Evolutionary conservation across 1,140 invertebrate genomes (phyloP).

Genomic region (Drosophila ogumai): DNA sequence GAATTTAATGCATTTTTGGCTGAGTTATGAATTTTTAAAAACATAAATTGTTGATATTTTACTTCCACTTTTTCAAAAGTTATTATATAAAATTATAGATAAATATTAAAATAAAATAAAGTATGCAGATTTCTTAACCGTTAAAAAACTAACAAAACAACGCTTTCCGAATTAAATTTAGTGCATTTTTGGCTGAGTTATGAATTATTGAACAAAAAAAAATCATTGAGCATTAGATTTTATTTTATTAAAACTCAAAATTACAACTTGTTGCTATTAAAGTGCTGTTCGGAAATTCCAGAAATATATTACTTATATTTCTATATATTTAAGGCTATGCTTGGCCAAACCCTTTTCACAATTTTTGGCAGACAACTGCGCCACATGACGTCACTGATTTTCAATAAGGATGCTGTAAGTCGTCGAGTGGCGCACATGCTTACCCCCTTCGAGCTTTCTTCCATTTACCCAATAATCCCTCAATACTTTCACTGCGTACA

Average conservation of each 20-base stretch:
- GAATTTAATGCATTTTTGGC: too few relatives aligned
- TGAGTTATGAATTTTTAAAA: too few relatives aligned
- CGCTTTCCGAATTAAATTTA: too few relatives aligned
- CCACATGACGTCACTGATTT: slow-evolving; percentile 68
- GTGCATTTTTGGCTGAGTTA: too few relatives aligned
- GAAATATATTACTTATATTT: not conserved
- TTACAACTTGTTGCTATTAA: slow-evolving; percentile 19
- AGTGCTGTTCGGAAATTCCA: not conserved
- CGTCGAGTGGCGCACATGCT: slow-evolving; percentile 9
- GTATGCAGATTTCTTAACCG: too few relatives aligned
- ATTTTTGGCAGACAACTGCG: slow-evolving; percentile 35
- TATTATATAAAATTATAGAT: too few relatives aligned
- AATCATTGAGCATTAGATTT: slow-evolving; percentile 42
- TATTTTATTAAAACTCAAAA: slow-evolving; percentile 35
- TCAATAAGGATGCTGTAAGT: slow-evolving; percentile 19
- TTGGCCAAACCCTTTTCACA: slow-evolving; percentile 3
- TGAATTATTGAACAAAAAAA: too few relatives aligned
- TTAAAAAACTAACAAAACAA: too few relatives aligned
- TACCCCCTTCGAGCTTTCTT: not conserved
- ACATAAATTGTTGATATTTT: too few relatives aligned
- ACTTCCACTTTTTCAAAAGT: too few relatives aligned
- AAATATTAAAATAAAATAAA: too few relatives aligned
- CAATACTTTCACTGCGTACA: slow-evolving; percentile 47
- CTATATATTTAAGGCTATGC: not conserved
- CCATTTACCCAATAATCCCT: slow-evolving; percentile 20